Percentiles rank a stretch among this genome's conserved stretches.
Conservation (phyloP, 1,140 invertebrate species). For the Orius laevigatus region DNA sequence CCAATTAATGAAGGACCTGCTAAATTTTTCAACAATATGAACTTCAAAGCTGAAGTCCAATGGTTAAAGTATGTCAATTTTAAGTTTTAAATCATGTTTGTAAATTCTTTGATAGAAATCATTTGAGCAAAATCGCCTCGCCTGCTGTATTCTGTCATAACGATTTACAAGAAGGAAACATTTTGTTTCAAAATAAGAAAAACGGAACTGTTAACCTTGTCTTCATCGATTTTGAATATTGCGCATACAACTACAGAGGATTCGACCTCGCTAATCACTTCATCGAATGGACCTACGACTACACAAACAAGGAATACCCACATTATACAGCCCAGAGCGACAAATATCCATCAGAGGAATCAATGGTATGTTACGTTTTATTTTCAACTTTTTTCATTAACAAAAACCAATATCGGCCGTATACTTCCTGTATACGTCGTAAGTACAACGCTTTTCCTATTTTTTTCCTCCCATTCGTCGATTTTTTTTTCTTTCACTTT, state of each 20-base stretch:
- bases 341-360: slow-evolving; percentile 55
- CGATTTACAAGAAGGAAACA: slow-evolving; percentile 86
- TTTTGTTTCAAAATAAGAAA: slow-evolving; percentile 23
- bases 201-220: slow-evolving; percentile 30
- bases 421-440: not conserved
- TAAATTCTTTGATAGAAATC: slow-evolving; percentile 24
- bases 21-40: not conserved
- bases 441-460: too few species aligned
- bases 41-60: slow-evolving; percentile 9
- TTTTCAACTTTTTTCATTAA: not conserved
- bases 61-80: slow-evolving; percentile 8
- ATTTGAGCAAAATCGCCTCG: slow-evolving; percentile 34
- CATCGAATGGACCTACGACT: slow-evolving; percentile 87
- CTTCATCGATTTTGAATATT: slow-evolving; percentile 87
- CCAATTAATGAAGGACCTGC: not conserved
- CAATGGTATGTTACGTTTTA: slow-evolving; percentile 45
- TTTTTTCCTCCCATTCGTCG: too few species aligned
- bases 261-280: slow-evolving; percentile 96
- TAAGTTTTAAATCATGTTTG: not conserved
- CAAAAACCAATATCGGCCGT: not conserved
- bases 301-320: slow-evolving; percentile 58
- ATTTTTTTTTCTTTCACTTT: too few species aligned
- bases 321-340: slow-evolving; percentile 50
- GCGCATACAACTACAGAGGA: slow-evolving; percentile 81
- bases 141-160: slow-evolving; percentile 95